Base-by-base conservation (phyloP, 1,140 invertebrate species). In the Eupristina koningsbergeri region DNA sequence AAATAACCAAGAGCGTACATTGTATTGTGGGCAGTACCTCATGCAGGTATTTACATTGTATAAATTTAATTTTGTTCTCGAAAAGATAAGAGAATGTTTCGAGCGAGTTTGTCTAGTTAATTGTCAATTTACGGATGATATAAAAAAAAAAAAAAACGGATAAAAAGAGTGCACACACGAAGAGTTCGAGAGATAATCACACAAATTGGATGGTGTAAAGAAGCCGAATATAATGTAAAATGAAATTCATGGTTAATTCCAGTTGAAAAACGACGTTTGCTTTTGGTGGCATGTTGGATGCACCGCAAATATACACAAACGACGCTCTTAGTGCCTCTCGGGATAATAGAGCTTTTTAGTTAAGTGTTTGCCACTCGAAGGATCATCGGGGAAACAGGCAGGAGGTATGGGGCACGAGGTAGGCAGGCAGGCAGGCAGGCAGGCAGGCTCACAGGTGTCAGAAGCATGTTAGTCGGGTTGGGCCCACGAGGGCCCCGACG, bases 311-410 rank as follows among this genome's bases (percentile, higher is more conserved):
- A 31, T 13, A 67, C 34, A 67, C 61, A 67, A 39, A 8, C 47
- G 41, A 58, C 19, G 45, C 47, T 76, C 74, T 50, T 78, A 63
- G 29, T 78, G 41, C 39, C 79, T 45, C 64, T 76, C 81, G 85
- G 78, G 75, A 85, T 85, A 89, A 88, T 89, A 89, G 87, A 86
- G 86, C 87, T 88, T 89, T 88, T 88, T 88, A 87, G 88, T 87
- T 89, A 89, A 88, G 88, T 89, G 89, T 89, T 89, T 88, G 89
- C 87, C 87, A 88, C 87, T 88, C 86, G 82, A 61, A 31, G 71
- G 74, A 61, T 71, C 69, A 61, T 69, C 45, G 85, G 86, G 77
- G 85, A n/a, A 86, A 17, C 53, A 64, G 79, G 86, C 84, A 85
- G 83, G 88, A 86, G 88, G 88, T n/a, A n/a, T n/a, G n/a, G n/a